Conservation (phyloP, 2,113 vertebrate species). For the Bagarius yarrelli region DNA sequence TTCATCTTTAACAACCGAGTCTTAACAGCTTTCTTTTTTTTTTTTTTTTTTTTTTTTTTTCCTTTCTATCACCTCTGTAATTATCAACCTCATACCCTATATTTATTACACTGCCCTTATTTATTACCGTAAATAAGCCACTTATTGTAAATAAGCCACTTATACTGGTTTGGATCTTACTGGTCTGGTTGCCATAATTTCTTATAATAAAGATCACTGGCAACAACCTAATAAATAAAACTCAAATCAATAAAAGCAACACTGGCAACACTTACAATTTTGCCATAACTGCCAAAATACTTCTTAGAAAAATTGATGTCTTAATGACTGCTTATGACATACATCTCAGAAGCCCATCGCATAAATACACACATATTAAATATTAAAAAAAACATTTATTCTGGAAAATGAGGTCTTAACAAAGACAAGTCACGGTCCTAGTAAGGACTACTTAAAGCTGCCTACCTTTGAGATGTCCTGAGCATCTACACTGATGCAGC, state of each 20-base stretch:
- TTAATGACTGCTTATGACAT: background rate
- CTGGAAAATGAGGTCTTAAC: background rate
- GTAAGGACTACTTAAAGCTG: background rate
- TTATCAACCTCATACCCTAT: too few relatives aligned
- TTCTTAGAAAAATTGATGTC: background rate
- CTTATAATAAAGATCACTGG: background rate
- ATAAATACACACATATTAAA: background rate
- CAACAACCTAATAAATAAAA: background rate
- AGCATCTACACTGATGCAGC: slow-evolving; percentile 80
- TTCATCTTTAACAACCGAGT: too few relatives aligned
- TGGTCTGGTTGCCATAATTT: background rate
- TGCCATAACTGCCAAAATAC: background rate
- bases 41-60: too few relatives aligned
- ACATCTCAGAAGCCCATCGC: background rate
- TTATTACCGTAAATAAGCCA: too few relatives aligned
- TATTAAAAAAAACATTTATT: background rate
- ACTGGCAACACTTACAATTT: background rate
- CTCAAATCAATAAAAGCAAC: background rate
- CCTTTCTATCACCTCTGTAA: too few relatives aligned
- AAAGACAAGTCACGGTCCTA: background rate
- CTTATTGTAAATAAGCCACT: too few relatives aligned
- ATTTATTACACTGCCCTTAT: too few relatives aligned
- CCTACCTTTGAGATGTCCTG: slow-evolving; percentile 82
- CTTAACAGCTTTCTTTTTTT: too few relatives aligned
- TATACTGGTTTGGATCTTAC: too few relatives aligned